Evolutionary conservation across 1,140 invertebrate species (phyloP), one percentile per base, ranked within the genome.

Genomic region (Limonius californicus): DNA sequence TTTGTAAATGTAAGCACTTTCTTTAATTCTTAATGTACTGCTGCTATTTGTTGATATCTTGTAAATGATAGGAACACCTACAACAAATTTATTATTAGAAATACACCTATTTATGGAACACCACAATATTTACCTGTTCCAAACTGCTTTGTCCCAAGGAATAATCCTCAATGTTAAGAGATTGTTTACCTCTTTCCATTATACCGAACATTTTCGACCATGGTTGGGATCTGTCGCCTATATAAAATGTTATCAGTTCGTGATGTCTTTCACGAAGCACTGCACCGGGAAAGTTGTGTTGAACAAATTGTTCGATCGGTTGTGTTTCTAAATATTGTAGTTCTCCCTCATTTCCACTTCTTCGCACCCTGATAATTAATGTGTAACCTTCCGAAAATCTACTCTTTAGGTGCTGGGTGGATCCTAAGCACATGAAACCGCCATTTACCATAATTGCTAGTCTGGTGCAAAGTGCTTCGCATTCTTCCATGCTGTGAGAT

Each of bases 401-500:
- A 67, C 80, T 84, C 68, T 89, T 89, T 53, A 89, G 72, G 70
- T 88, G 85, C 75, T 88, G 86, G 62, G 82, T 78, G 1, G 85
- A 82, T 6, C 87, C 88, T 56, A 89, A 76, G 65, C 87, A 89
- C 64, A 83, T 83, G 62, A 94, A 83, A 57, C 86, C 80, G 0
- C 93, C 93, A 72, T 87, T 87, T 0, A 94, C 90, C 91, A 95
- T 94, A 45, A 95, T 91, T n/a, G 89, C 91, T 43, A 95, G 75
- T 57, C 90, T 76, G 23, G 89, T 88, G 70, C 93, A 95, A 1
- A 95, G 78, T 12, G 88, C 90, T 77, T 95, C 92, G 76, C 90
- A 94, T 75, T 90, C 89, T 76, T 91, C 89, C 88, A 91, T 90
- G 70, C 87, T 90, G 74, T 91, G 89, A 6, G 89, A 90, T 20